Evolutionary conservation across 2,888 invertebrate genomes (phyloP), one percentile per base, ranked within the genome.

Genomic region (Automeris io): DNA sequence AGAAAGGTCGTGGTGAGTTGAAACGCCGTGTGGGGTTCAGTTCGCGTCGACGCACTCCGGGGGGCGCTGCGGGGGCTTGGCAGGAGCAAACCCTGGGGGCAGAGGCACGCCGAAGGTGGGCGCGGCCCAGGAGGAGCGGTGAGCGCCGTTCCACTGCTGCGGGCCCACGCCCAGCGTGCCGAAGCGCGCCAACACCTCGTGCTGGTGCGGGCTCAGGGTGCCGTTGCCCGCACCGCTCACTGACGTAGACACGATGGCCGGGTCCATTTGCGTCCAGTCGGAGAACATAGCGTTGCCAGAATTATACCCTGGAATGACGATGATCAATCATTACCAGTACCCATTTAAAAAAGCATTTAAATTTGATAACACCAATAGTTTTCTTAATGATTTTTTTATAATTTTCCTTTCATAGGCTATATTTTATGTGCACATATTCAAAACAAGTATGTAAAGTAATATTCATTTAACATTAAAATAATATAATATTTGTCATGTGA

Each of bases 211-310:
- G n/a, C 55, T 56, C 25, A 66, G 45, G 5, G 3, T 36, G 40
- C 40, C 45, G 35, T 36, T 41, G 42, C 40, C 51, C 12, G 54
- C 46, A 63, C 79, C 87, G 70, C 83, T 87, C 47, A 91, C 90
- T 46, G 91, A 92, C 47, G 91, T 93, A 46, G 92, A 92, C 73
- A 95, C 91, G 58, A 97, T 97, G 52, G 97, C 97, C 42, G 97
- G 96, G 88, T 98, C 97, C 88, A 97, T 91, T 52, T 94, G 91
- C 58, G 95, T 94, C 95, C 96, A 96, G 82, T 96, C 95, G 55
- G 92, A 87, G 78, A 89, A 91, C 62, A 88, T 87, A 26, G 71
- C 60, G 58, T 51, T 70, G 61, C 57, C 70, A 41, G 69, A 54
- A 59, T 61, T 75, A 63, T 56, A 80, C 45, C 76, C 79, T 81